These are phyloP conservation scores for Idaea straminata DNA, from an alignment of 2,888 invertebrate genomes.

Conservation along the genomic window DNA sequence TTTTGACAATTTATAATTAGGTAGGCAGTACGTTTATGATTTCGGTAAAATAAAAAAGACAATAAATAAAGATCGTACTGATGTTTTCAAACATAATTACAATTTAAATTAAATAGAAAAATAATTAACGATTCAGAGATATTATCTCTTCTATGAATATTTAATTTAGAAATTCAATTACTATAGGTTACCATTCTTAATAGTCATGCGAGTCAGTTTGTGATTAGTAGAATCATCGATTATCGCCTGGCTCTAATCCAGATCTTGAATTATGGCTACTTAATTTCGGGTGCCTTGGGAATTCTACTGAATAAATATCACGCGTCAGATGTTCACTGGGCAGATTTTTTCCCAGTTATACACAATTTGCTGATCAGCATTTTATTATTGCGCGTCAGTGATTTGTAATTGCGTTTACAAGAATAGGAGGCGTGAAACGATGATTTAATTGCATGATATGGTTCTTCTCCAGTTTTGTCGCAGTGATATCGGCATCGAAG, in stretches of 20 bases:
- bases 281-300: neutral
- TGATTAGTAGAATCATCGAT: neutral
- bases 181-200: conserved; percentile 1
- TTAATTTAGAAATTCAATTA: conserved; percentile 5
- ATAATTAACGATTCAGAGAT: neutral
- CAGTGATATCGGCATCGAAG: conserved; percentile 51
- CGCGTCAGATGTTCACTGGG: neutral
- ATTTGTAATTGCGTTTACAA: neutral
- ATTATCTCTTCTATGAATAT: conserved; percentile 4
- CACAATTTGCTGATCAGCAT: no score
- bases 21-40: neutral
- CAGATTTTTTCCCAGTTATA: neutral
- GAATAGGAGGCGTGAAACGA: conserved; percentile 35
- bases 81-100: neutral
- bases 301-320: no score
- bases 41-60: neutral
- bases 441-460: conserved; percentile 45
- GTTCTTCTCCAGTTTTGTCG: conserved; percentile 24
- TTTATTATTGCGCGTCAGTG: neutral
- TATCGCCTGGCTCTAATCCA: neutral
- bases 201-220: neutral
- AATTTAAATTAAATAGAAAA: neutral
- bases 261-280: neutral
- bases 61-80: neutral
- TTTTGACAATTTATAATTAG: neutral